These are phyloP conservation scores for Tricholauxania praeusta DNA, from an alignment of 2,888 invertebrate species.

Conservation along the genomic window DNA sequence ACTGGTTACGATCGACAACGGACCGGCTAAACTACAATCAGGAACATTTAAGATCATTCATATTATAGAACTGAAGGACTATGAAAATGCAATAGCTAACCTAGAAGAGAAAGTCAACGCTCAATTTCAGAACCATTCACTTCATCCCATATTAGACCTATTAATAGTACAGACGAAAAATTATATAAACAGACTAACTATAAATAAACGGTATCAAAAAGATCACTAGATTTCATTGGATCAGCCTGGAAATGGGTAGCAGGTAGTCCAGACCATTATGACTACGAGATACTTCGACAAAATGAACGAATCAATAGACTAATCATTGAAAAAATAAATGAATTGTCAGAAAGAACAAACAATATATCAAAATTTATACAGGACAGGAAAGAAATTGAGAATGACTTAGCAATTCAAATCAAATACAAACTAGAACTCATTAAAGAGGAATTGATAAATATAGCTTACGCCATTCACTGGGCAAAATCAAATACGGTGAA, in stretches of 20 bases:
- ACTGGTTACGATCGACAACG: background rate
- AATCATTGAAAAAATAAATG: background rate
- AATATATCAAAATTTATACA: background rate
- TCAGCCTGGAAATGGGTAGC: background rate
- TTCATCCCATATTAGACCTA: background rate
- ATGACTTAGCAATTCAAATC: background rate
- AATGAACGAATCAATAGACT: background rate
- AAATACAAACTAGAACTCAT: background rate
- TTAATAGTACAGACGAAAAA: background rate
- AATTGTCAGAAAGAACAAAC: background rate
- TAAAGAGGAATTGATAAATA: slow-evolving; percentile 6
- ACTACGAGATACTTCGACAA: background rate
- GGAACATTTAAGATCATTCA: background rate
- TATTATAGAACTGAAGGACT: background rate
- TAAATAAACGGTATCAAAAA: background rate
- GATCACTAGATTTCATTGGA: background rate
- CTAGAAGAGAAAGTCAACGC: too few species aligned
- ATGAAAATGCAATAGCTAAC: too few species aligned
- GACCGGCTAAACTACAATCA: background rate
- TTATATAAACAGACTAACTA: background rate
- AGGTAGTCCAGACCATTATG: background rate
- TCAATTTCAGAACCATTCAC: background rate
- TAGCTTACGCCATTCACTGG: background rate
- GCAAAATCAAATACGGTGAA: background rate
- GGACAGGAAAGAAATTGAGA: background rate